These are phyloP conservation scores for Rhombomys opimus DNA, from an alignment of 2,113 vertebrate genomes.

Conservation along the genomic window DNA sequence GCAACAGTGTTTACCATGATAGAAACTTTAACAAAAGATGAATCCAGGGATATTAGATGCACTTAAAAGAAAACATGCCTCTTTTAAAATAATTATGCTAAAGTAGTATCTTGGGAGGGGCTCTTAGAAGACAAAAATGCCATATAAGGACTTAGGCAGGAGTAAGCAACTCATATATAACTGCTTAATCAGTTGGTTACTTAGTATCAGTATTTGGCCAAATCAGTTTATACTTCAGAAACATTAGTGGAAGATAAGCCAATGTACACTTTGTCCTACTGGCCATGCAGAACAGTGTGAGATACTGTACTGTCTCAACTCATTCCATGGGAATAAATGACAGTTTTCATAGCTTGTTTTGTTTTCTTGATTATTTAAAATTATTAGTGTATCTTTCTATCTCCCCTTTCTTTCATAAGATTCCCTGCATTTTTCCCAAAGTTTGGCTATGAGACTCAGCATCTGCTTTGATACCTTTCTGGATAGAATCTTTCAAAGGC, in stretches of 20 bases:
- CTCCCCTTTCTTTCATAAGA: too few species aligned
- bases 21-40: not conserved
- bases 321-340: not conserved
- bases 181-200: not conserved
- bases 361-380: slow-evolving; percentile 1
- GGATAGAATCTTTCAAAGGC: too few species aligned
- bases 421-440: too few species aligned
- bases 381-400: not conserved
- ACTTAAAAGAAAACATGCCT: not conserved
- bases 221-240: slow-evolving; percentile 1
- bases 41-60: not conserved
- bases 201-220: not conserved
- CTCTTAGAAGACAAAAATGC: not conserved
- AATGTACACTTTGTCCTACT: not conserved
- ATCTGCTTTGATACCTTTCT: too few species aligned
- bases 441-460: too few species aligned
- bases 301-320: not conserved
- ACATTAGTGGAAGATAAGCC: not conserved
- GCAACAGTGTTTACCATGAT: not conserved
- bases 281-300: not conserved
- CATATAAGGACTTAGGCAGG: not conserved
- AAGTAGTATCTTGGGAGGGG: not conserved
- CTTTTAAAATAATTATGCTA: not conserved
- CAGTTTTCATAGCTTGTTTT: not conserved
- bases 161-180: not conserved